phyloP scores from a whole-genome alignment of 2,888 invertebrate genomes.

The Gasteruption jaculator region DNA sequence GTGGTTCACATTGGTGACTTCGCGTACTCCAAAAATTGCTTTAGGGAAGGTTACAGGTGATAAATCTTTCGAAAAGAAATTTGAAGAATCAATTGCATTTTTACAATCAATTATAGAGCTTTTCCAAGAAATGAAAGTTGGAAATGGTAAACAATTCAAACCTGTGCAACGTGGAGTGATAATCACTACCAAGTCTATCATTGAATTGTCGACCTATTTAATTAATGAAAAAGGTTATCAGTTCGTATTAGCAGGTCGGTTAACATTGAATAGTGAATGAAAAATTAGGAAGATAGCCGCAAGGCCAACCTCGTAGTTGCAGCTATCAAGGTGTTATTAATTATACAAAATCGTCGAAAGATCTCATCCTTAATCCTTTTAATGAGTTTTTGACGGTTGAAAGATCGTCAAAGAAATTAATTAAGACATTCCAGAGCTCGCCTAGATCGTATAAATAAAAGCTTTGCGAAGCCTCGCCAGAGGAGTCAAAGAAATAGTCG shows the following conservation, averaged over 20 bases:
- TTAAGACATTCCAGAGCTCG: no score
- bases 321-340: no score
- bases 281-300: no score
- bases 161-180: slow-evolving; percentile 1
- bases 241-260: slow-evolving; percentile 7
- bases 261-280: no score
- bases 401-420: no score
- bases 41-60: slow-evolving; percentile 2
- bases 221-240: neutral
- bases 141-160: neutral
- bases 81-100: slow-evolving; percentile 1
- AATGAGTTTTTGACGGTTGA: no score
- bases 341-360: no score
- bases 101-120: slow-evolving; percentile 3
- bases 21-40: slow-evolving; percentile 2
- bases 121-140: slow-evolving; percentile 6
- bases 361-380: no score
- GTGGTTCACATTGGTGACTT: slow-evolving; percentile 11
- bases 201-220: slow-evolving; percentile 1
- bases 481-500: no score
- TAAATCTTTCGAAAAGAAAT: slow-evolving; percentile 1
- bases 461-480: no score
- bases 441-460: no score
- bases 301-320: no score
- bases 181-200: slow-evolving; percentile 8